A percentile compares a stretch with the other conserved stretches of the same genome.
phyloP scores from a whole-genome alignment of 2,113 vertebrate species.

The Silurus glanis region DNA sequence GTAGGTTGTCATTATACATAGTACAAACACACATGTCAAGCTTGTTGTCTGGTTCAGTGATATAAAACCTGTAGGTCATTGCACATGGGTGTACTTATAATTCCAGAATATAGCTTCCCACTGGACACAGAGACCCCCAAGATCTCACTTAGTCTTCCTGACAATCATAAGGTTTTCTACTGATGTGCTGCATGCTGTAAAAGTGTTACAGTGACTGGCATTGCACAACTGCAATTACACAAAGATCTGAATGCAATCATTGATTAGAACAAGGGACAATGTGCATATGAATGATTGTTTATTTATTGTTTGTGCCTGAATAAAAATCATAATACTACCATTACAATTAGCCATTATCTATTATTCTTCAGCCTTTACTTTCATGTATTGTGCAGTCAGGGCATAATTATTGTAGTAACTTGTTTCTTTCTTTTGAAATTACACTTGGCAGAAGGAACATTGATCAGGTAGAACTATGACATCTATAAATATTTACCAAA shows the following conservation, averaged over 20 bases:
- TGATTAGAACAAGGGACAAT: neutral
- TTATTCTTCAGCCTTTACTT: neutral
- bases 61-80: conserved; percentile 3
- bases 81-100: neutral
- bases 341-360: neutral
- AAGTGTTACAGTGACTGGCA: neutral
- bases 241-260: neutral
- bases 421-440: neutral
- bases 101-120: neutral
- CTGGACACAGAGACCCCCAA: neutral
- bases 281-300: neutral
- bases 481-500: neutral
- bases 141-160: neutral
- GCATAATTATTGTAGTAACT: neutral
- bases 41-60: conserved; percentile 14
- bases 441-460: neutral
- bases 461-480: neutral
- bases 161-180: neutral
- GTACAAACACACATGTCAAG: conserved; percentile 21
- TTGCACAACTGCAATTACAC: neutral
- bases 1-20: conserved; percentile 22
- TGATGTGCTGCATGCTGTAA: neutral
- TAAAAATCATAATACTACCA: neutral
- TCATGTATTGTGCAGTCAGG: neutral
- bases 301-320: neutral